Percentiles rank a stretch among this genome's conserved stretches.
phyloP scores from a whole-genome alignment of 2,888 invertebrate species.

The Apocheima hispidaria region DNA sequence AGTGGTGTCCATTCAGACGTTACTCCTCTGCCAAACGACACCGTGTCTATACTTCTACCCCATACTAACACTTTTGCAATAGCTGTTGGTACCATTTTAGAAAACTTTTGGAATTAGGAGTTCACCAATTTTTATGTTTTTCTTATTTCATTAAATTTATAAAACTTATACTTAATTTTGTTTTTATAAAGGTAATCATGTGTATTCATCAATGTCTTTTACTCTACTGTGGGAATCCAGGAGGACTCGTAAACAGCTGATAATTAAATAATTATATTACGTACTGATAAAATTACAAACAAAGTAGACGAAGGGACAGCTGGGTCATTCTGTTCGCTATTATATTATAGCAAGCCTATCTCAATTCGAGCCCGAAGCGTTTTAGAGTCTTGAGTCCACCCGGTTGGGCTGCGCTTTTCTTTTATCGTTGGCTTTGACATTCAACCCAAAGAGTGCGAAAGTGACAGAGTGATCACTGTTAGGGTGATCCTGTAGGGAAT shows the following conservation, averaged over 20 bases:
- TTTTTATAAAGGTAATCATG: neutral
- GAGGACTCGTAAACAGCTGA: conserved; percentile 17
- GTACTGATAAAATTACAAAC: conserved; percentile 51
- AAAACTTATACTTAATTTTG: neutral
- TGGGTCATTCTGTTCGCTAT: conserved; percentile 46
- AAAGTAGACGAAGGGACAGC: conserved; percentile 31
- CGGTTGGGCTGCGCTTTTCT: too few species aligned
- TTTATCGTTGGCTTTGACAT: too few species aligned
- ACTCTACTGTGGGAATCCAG: conserved; percentile 22
- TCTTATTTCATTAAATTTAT: neutral
- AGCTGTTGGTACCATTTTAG: conserved; percentile 46
- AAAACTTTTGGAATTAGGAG: neutral
- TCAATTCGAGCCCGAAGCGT: too few species aligned
- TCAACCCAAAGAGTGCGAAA: too few species aligned
- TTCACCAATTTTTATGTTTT: neutral
- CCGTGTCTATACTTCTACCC: conserved; percentile 50
- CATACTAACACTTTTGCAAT: conserved; percentile 57
- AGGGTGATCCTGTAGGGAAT: too few species aligned
- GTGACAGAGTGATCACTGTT: too few species aligned
- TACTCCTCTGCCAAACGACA: conserved; percentile 52
- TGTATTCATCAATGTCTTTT: conserved; percentile 18
- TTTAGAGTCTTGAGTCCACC: too few species aligned
- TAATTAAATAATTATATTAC: conserved; percentile 52
- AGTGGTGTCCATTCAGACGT: conserved; percentile 71
- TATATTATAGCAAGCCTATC: neutral